phyloP scores from a whole-genome alignment of 2,113 vertebrate genomes.

The Cervus canadensis region DNA sequence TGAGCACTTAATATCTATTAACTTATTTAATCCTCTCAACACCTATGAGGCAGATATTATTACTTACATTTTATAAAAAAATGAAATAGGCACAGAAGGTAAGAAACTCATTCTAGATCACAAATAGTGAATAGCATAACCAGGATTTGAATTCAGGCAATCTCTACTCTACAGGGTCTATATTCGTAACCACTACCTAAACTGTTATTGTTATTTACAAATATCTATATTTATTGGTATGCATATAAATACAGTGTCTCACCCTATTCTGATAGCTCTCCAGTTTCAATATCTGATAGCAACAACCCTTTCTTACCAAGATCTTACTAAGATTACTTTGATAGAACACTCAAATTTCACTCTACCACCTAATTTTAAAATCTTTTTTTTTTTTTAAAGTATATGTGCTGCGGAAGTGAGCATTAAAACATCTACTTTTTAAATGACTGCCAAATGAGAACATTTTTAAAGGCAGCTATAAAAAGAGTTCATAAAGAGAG shows the following conservation, averaged over 20 bases:
- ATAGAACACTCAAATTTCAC: neutral
- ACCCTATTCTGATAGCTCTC: neutral
- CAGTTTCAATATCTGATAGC: neutral
- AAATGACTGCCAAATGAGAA: neutral
- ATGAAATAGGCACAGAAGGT: neutral
- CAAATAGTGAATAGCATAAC: neutral
- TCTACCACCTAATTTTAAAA: neutral
- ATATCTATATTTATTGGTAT: neutral
- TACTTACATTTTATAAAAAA: neutral
- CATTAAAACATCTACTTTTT: neutral
- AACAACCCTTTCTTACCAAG: neutral
- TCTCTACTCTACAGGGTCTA: neutral
- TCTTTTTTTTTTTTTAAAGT: neutral
- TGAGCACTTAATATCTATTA: neutral
- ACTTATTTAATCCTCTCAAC: neutral
- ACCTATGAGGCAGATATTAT: neutral
- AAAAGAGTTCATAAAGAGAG: neutral
- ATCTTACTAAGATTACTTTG: neutral
- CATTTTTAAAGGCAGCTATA: neutral
- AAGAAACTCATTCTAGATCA: neutral
- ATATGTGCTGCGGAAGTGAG: neutral
- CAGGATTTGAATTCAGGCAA: neutral
- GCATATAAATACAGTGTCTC: neutral
- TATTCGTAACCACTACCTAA: neutral
- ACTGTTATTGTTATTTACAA: neutral